Evolutionary conservation across 2,797 vertebrate genomes (phyloP), one percentile per base, ranked within the genome.

Genomic region (Smutsia temminckii): DNA sequence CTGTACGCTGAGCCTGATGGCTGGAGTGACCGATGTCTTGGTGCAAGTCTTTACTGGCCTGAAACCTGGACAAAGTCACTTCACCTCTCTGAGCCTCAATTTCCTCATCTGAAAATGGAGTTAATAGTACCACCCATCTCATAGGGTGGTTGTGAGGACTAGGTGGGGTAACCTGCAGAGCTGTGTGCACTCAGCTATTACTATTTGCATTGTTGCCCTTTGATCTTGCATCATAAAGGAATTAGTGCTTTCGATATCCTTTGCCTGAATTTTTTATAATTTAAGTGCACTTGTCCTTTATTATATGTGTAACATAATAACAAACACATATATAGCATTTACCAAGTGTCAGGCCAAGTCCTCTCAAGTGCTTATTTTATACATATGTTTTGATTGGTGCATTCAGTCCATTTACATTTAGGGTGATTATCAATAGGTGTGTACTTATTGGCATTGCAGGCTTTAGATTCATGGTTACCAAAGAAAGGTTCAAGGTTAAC

Each of bases 211-310:
- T 74, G 46, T 46, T 66, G 40, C 27, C 32, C n/a, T 63, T 91
- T 86, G 6, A 85, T 80, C 37, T 79, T 94, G 88, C 51, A 83
- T 64, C 69, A 59, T 42, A 83, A 66, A 89, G n/a, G 13, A 84
- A 68, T 23, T 46, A 25, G 37, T 90, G 75, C 9, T 79, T 90
- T 83, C 32, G 55, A 18, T 81, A 51, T 53, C 34, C 40, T 49
- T 53, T 93, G n/a, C 12, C 40, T 55, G 40, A 74, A 85, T 94
- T 95, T 40, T 90, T 94, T 74, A 85, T 51, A 84, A 68, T 68
- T 69, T 78, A 53, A 85, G n/a, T 55, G 59, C 57, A 37, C 42
- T 92, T 79, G 55, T 29, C n/a, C 37, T 42, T 59, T 85, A 68
- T 72, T 51, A 64, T 25, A 88, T 69, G 42, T 57, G 40, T 79